phyloP scores from a whole-genome alignment of 2,888 invertebrate species.

The Metacarcinus magister region DNA sequence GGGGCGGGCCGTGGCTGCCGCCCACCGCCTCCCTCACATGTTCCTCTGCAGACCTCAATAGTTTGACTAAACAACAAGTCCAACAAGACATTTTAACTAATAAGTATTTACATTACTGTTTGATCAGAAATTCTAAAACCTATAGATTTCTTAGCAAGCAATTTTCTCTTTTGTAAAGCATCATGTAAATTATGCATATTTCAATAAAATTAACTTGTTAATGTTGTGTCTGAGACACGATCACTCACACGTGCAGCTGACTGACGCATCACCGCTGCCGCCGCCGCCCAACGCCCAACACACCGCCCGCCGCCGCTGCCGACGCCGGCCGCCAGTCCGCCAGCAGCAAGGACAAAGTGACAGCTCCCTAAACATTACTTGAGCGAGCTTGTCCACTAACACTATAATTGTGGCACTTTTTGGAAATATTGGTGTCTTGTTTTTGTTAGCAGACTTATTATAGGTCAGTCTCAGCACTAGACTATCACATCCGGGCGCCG shows the following conservation, averaged over 20 bases:
- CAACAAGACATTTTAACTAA: conserved; percentile 81
- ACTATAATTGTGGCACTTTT: conserved; percentile 79
- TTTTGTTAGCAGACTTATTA: conserved; percentile 61
- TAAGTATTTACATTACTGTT: conserved; percentile 81
- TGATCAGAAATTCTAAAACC: conserved; percentile 81
- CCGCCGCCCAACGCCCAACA: not conserved
- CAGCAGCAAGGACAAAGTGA: conserved; percentile 46
- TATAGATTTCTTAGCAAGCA: conserved; percentile 80
- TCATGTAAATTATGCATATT: conserved; percentile 81
- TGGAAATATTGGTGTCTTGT: conserved; percentile 73
- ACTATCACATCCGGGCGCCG: conserved; percentile 65
- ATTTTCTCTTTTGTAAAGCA: conserved; percentile 81
- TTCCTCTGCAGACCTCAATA: conserved; percentile 77
- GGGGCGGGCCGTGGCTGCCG: conserved; percentile 38
- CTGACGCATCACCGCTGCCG: conserved; percentile 16
- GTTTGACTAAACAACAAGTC: conserved; percentile 81
- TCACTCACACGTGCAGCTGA: conserved; percentile 68
- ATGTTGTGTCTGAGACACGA: conserved; percentile 75
- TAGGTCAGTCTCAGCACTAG: conserved; percentile 65
- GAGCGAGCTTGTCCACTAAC: conserved; percentile 79
- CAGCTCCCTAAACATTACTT: conserved; percentile 73
- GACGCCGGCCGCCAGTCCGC: conserved; percentile 34
- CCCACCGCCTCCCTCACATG: conserved; percentile 69
- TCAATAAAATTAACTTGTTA: conserved; percentile 80
- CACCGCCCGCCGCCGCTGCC: conserved; percentile 20